These are phyloP conservation scores for Bibio marci DNA, from an alignment of 2,888 invertebrate genomes.

Conservation along the genomic window DNA sequence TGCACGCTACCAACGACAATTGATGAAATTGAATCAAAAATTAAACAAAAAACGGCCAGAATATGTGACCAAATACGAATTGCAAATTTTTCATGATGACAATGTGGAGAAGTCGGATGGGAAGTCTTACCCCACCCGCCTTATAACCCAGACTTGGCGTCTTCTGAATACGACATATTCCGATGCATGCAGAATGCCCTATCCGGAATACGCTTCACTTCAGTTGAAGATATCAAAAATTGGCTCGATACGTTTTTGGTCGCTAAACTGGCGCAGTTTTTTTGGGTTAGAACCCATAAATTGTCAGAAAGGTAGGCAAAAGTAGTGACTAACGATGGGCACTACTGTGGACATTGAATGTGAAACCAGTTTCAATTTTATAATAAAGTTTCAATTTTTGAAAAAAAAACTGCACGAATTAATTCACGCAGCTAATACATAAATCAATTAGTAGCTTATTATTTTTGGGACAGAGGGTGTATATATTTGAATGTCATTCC, in stretches of 20 bases:
- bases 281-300: conserved; percentile 8
- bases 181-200: conserved; percentile 5
- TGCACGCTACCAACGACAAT: no score
- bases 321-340: conserved; percentile 10
- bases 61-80: no score
- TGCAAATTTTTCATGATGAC: no score
- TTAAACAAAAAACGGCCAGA: no score
- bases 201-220: conserved; percentile 11
- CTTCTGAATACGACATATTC: conserved; percentile 11
- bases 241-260: conserved; percentile 8
- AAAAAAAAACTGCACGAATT: no score
- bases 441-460: no score
- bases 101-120: conserved; percentile 4
- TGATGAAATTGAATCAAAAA: no score
- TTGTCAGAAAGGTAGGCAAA: conserved; percentile 12
- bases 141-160: conserved; percentile 11
- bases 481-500: no score
- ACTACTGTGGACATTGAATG: conserved; percentile 9
- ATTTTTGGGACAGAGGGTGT: no score
- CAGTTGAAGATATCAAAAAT: conserved; percentile 8
- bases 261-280: conserved; percentile 10
- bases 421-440: no score
- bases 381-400: no score
- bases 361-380: no score
- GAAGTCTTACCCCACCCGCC: conserved; percentile 9